A percentile compares a stretch with the other conserved stretches of the same genome.
Conservation (phyloP, 2,797 vertebrate genomes). For the Phoeniculus purpureus region DNA sequence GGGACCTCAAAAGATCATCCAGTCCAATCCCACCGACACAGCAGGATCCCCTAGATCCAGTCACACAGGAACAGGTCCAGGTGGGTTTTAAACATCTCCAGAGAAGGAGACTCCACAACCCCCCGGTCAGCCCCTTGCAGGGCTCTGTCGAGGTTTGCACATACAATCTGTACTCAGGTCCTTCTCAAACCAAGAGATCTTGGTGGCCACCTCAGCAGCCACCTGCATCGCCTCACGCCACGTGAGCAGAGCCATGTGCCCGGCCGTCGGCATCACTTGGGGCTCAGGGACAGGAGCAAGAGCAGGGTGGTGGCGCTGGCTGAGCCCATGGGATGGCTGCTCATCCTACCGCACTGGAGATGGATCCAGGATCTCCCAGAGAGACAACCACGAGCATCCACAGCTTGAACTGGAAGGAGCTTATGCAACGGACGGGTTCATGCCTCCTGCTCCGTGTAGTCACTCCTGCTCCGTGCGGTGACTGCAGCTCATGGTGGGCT, state of each 20-base stretch:
- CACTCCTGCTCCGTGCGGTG: background rate
- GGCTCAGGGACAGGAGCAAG: background rate
- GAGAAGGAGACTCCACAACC: no score
- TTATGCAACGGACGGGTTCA: background rate
- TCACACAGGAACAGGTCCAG: no score
- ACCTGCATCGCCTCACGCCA: rapidly evolving
- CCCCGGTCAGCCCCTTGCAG: no score
- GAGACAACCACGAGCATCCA: background rate
- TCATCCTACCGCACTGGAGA: background rate
- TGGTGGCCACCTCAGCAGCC: background rate
- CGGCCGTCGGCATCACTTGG: background rate
- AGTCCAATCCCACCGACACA: no score
- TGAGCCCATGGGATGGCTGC: background rate
- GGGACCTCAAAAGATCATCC: no score
- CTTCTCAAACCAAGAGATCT: background rate
- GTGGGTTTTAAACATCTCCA: no score
- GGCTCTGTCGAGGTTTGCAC: no score
- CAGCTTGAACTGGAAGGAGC: background rate
- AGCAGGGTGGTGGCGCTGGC: background rate
- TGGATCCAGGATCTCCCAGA: background rate
- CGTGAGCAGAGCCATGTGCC: background rate
- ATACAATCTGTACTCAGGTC: background rate
- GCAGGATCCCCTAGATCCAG: no score
- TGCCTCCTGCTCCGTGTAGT: background rate
- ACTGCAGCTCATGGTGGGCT: constrained; percentile 4